Conservation (phyloP, 2,797 vertebrate genomes). For the Hydrocynus forskahlii region DNA sequence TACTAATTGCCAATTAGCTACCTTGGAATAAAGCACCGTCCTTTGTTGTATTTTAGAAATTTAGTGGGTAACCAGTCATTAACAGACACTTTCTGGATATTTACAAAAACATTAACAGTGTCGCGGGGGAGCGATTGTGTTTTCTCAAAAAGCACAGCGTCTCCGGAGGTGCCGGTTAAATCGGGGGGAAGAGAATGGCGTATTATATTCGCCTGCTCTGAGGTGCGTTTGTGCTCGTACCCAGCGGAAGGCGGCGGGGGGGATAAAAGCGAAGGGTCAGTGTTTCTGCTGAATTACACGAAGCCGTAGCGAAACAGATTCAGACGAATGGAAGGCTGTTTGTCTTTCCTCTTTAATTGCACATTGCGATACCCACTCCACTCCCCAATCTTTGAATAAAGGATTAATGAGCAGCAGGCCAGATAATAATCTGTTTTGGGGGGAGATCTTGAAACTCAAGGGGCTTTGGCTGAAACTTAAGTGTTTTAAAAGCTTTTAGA, state of each 20-base stretch:
- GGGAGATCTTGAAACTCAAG: constrained; percentile 13
- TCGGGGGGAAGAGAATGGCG: constrained; percentile 1
- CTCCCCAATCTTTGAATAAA: constrained; percentile 38
- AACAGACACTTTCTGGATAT: constrained; percentile 52
- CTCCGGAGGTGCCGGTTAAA: constrained; percentile 17
- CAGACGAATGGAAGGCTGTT: neutral
- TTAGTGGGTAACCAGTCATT: constrained; percentile 59
- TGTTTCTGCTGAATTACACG: constrained; percentile 19
- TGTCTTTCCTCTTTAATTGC: constrained; percentile 3
- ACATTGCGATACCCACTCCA: constrained; percentile 23
- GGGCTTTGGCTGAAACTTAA: constrained; percentile 5
- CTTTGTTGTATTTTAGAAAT: constrained; percentile 63
- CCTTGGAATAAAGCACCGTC: constrained; percentile 62
- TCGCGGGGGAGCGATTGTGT: constrained; percentile 47
- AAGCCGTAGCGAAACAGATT: neutral
- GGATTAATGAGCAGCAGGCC: constrained; percentile 45
- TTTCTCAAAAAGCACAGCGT: constrained; percentile 27
- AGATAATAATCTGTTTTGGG: constrained; percentile 26
- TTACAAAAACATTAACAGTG: constrained; percentile 56
- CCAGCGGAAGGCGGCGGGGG: neutral
- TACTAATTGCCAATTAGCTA: constrained; percentile 75
- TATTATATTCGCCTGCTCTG: constrained; percentile 16
- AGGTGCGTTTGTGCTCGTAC: constrained; percentile 21
- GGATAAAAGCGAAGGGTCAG: neutral
- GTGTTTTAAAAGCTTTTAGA: constrained; percentile 5